Base-by-base conservation (phyloP, 2,797 vertebrate genomes). In the Sparus aurata region DNA sequence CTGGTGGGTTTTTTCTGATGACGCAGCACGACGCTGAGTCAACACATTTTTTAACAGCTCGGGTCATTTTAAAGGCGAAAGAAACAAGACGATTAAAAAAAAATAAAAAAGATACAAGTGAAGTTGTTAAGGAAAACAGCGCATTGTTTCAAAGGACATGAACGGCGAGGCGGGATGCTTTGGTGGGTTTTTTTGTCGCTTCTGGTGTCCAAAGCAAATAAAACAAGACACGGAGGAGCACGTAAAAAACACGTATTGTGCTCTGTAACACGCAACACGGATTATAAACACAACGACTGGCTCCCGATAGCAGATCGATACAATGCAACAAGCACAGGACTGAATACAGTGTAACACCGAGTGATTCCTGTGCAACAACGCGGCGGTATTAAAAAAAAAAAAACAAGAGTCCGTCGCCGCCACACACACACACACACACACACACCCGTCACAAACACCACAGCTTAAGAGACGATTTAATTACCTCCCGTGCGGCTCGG, bases 11-110 rank as follows among this genome's bases (percentile, higher is more conserved):
- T 34, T 34, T 88, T 89, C 60, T 91, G 91, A 86, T 94, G 94
- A 95, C 94, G 94, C 92, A 94, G 92, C 91, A 59, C 71, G 60
- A 77, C 77, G 89, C 90, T 79, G 84, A 91, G 86, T 92, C 91
- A 81, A 93, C 91, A 93, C 74, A 75, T 87, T 85, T 82, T 15
- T 49, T 34, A 34, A 43, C 73, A 2, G 49, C 38, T 63, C 13
- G 25, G 30, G 3, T 65, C 38, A 5, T 64, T 77, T 34, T 25
- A 49, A 5, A 23, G 2, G 30, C 46, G 10, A 22, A 25, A 63
- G 20, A 47, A 49, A 7, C 1, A 0, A 34, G 30, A 17, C 6
- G 17, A 30, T 30, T n/a, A n/a, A 25, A 30, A 30, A 4, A 30
- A 30, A 25, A 30, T 30, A 4, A 30, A 30, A 45, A 47, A 46